Conservation (phyloP, 2,797 vertebrate species). For the Numenius phaeopus region DNA sequence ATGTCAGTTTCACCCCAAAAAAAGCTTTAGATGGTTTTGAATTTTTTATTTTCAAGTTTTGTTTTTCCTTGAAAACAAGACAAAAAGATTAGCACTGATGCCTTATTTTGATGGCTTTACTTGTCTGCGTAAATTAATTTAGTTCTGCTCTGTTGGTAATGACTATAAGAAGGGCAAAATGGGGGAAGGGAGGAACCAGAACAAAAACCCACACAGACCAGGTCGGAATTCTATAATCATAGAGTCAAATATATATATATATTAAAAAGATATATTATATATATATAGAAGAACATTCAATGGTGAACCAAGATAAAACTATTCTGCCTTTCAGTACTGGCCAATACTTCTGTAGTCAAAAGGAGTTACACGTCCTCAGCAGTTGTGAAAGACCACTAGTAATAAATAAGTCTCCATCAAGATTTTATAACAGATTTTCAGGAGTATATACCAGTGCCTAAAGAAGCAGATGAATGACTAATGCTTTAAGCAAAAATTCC, state of each 20-base stretch:
- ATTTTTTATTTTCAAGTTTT: not conserved
- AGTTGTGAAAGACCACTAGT: not conserved
- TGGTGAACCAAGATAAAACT: not conserved
- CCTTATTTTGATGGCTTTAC: not conserved
- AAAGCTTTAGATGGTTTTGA: not conserved
- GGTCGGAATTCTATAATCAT: not conserved
- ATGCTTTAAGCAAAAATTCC: not conserved
- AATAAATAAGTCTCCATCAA: not conserved
- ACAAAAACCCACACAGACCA: not conserved
- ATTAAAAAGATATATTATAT: not conserved
- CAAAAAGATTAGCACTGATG: not conserved
- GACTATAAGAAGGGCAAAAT: not conserved
- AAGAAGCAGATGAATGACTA: not conserved
- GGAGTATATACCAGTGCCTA: not conserved
- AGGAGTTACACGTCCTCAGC: not conserved
- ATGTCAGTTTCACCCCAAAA: not conserved
- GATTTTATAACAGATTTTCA: not conserved
- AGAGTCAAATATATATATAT: not conserved
- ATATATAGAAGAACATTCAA: not conserved
- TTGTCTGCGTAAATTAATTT: not conserved
- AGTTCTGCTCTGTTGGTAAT: not conserved
- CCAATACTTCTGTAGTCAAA: not conserved
- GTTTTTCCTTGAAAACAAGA: not conserved
- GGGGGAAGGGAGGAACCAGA: not conserved
- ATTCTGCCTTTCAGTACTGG: not conserved